These are phyloP conservation scores for Ranitomeya variabilis DNA, from an alignment of 2,113 vertebrate genomes.

Conservation along the genomic window DNA sequence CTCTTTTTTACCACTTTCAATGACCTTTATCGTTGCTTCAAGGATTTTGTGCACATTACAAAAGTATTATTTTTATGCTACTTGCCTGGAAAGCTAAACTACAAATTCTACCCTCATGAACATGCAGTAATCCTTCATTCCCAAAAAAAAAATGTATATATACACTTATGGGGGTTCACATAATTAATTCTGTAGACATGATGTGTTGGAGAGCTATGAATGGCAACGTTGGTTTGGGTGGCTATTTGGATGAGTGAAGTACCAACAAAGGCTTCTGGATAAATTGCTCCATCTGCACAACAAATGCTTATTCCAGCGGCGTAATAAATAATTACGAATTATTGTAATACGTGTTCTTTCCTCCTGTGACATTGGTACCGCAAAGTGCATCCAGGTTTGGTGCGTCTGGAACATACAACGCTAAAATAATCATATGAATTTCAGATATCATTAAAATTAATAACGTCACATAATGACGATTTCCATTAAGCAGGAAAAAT, in stretches of 20 bases:
- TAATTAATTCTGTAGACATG: not conserved
- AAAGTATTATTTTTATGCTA: slow-evolving; percentile 23
- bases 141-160: slow-evolving; percentile 51
- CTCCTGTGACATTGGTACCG: not conserved
- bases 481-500: not conserved
- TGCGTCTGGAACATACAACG: not conserved
- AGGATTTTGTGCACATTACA: slow-evolving; percentile 31
- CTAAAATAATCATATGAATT: not conserved
- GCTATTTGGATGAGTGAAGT: not conserved
- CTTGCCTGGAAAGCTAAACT: slow-evolving; percentile 11
- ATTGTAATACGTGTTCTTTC: not conserved
- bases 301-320: not conserved
- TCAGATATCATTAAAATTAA: not conserved
- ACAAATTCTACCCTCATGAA: slow-evolving; percentile 26
- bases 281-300: too few relatives aligned
- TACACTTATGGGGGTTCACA: slow-evolving; percentile 38
- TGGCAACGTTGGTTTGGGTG: not conserved
- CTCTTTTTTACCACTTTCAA: slow-evolving; percentile 25
- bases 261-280: not conserved
- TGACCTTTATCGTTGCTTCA: not conserved
- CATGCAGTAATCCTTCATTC: slow-evolving; percentile 38
- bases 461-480: not conserved
- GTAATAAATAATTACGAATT: not conserved
- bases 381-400: not conserved
- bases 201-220: not conserved